Conservation (phyloP, 1,140 invertebrate genomes). For the Leptoteleia sp. region DNA sequence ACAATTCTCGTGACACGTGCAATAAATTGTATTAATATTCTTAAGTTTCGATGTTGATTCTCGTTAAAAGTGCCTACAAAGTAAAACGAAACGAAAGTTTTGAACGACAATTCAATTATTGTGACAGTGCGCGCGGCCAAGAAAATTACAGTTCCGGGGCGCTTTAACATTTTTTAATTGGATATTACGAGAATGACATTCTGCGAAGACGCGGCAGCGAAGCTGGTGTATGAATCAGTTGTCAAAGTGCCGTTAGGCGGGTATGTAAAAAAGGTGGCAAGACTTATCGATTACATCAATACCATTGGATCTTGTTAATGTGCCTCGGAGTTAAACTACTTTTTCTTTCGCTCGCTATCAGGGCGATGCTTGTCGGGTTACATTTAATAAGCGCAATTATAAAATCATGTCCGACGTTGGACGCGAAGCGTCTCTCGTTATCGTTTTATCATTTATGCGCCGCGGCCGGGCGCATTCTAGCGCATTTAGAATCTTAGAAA, state of each 20-base stretch:
- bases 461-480: slow-evolving; percentile 30
- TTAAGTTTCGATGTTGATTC: background rate
- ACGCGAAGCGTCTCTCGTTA: slow-evolving; percentile 41
- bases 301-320: slow-evolving; percentile 50
- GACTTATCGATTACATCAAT: slow-evolving; percentile 62
- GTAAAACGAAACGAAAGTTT: slow-evolving; percentile 5
- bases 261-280: slow-evolving; percentile 54
- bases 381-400: slow-evolving; percentile 64
- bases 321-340: slow-evolving; percentile 40
- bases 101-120: slow-evolving; percentile 35
- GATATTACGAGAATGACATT: slow-evolving; percentile 42
- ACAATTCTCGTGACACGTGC: too few relatives aligned
- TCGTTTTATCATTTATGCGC: slow-evolving; percentile 42
- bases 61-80: background rate
- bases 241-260: slow-evolving; percentile 60
- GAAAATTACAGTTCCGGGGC: slow-evolving; percentile 28
- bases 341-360: slow-evolving; percentile 62
- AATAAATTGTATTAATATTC: background rate
- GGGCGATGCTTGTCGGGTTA: slow-evolving; percentile 30
- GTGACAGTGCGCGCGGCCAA: background rate
- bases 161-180: slow-evolving; percentile 44
- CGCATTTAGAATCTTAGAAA: slow-evolving; percentile 44
- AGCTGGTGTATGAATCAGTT: slow-evolving; percentile 47
- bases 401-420: slow-evolving; percentile 49
- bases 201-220: slow-evolving; percentile 10